phyloP scores from a whole-genome alignment of 2,888 invertebrate genomes.

The Parnassius glacialis region DNA sequence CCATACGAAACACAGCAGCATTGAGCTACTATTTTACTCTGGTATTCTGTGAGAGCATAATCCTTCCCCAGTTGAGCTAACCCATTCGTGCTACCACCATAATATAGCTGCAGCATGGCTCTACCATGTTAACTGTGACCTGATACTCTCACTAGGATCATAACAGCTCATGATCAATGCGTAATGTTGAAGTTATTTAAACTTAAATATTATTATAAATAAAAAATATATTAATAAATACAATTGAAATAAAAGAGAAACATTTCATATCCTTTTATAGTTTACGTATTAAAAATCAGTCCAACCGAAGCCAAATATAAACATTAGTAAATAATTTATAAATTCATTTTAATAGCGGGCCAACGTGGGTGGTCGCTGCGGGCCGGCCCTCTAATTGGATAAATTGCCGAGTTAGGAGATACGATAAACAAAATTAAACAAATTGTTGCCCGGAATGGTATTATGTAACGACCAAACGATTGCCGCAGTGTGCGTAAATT shows the following conservation, averaged over 20 bases:
- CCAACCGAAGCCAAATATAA: slow-evolving; percentile 45
- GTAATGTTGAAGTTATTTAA: too few relatives aligned
- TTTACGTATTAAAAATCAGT: slow-evolving; percentile 43
- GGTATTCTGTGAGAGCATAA: too few relatives aligned
- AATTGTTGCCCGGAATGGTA: slow-evolving; percentile 60
- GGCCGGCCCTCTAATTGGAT: slow-evolving; percentile 70
- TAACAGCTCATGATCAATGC: too few relatives aligned
- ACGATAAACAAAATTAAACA: slow-evolving; percentile 75
- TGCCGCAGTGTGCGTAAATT: slow-evolving; percentile 15
- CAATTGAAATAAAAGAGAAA: not conserved
- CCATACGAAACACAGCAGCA: too few relatives aligned
- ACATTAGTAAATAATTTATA: slow-evolving; percentile 76
- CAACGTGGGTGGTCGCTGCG: slow-evolving; percentile 68
- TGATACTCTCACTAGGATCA: too few relatives aligned
- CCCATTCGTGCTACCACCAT: too few relatives aligned
- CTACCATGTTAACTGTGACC: too few relatives aligned
- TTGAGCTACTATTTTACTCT: too few relatives aligned
- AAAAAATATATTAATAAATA: not conserved
- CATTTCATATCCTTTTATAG: not conserved
- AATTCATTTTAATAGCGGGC: slow-evolving; percentile 74
- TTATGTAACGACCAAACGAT: slow-evolving; percentile 43
- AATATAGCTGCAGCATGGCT: too few relatives aligned
- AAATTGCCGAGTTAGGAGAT: slow-evolving; percentile 75
- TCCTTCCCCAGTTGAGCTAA: too few relatives aligned
- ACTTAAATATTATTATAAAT: too few relatives aligned